Percentiles rank a stretch among this genome's conserved stretches.
phyloP scores from a whole-genome alignment of 2,888 invertebrate species.

The Callosobruchus maculatus region DNA sequence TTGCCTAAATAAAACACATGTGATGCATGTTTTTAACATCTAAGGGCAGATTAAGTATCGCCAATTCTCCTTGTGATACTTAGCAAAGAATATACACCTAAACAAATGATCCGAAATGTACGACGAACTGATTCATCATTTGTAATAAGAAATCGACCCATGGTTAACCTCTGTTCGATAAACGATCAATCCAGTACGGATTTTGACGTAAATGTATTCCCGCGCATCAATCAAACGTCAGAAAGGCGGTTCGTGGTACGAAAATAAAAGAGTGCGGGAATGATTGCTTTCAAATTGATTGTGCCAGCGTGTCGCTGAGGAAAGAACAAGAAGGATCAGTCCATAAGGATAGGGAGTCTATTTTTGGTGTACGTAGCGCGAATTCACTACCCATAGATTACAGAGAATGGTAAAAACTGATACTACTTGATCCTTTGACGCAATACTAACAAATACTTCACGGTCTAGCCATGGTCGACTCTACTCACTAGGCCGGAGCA shows the following conservation, averaged over 20 bases:
- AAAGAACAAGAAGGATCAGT: neutral
- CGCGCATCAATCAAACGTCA: constrained; percentile 38
- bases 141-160: constrained; percentile 25
- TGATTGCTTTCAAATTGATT: constrained; percentile 33
- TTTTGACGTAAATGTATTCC: constrained; percentile 42
- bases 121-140: constrained; percentile 10
- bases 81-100: neutral
- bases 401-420: no score
- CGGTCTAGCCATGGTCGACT: no score
- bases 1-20: no score
- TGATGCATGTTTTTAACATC: no score
- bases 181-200: constrained; percentile 38
- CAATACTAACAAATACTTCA: no score
- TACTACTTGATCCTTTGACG: no score
- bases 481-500: no score
- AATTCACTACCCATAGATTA: no score
- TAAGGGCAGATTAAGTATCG: neutral
- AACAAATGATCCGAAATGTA: neutral
- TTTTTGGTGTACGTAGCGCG: no score
- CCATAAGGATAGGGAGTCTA: no score
- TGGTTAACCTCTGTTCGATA: constrained; percentile 36
- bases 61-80: neutral
- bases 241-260: constrained; percentile 26
- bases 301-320: constrained; percentile 26
- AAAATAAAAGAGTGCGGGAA: constrained; percentile 32